These are phyloP conservation scores for Menidia menidia DNA, from an alignment of 2,797 vertebrate genomes.

Conservation along the genomic window DNA sequence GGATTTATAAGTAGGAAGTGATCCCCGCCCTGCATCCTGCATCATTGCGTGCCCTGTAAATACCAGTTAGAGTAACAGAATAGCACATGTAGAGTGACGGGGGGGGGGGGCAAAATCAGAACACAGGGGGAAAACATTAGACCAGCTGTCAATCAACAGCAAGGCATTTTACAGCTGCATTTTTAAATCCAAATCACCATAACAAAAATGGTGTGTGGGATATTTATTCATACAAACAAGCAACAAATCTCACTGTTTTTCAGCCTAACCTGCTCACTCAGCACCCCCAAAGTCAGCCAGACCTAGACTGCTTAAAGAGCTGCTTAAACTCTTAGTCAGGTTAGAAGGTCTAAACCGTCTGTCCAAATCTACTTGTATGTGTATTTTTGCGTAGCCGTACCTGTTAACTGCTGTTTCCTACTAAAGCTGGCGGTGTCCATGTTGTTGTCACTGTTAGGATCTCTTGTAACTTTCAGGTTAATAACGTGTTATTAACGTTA, in stretches of 20 bases:
- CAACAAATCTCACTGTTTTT: too few relatives aligned
- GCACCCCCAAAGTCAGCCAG: too few relatives aligned
- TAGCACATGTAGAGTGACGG: neutral
- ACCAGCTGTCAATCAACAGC: neutral
- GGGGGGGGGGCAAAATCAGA: neutral
- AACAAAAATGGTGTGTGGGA: neutral
- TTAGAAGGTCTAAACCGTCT: too few relatives aligned
- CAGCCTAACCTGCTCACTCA: too few relatives aligned
- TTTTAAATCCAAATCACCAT: neutral
- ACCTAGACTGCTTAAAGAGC: too few relatives aligned
- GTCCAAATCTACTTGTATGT: too few relatives aligned
- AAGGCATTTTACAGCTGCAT: neutral
- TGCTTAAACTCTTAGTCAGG: too few relatives aligned
- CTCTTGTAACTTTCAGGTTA: conserved; percentile 47
- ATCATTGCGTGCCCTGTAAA: neutral
- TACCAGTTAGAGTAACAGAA: neutral
- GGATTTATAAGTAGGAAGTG: neutral
- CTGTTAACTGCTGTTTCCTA: too few relatives aligned
- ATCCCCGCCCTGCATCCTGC: neutral
- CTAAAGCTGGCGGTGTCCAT: neutral
- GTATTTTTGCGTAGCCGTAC: too few relatives aligned
- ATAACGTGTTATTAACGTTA: conserved; percentile 61
- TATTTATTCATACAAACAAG: too few relatives aligned
- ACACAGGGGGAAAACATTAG: neutral
- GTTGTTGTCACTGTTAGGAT: conserved; percentile 23